Percentiles rank a stretch among this genome's conserved stretches.
phyloP scores from a whole-genome alignment of 2,113 vertebrate genomes.

The Lepus americanus region DNA sequence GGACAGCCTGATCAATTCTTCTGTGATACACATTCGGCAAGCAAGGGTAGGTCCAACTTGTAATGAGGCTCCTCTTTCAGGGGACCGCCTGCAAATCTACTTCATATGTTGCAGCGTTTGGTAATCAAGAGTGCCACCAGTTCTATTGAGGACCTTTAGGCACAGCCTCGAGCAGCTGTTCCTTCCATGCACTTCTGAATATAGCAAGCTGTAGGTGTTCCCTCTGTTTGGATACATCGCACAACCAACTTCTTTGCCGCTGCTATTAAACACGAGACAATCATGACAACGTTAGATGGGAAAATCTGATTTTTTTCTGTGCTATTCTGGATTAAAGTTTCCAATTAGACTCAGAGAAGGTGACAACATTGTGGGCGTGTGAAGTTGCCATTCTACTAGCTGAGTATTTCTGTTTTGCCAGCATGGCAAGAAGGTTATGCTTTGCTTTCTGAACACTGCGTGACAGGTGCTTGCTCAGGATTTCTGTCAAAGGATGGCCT shows the following conservation, averaged over 20 bases:
- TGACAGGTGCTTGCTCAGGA: background rate
- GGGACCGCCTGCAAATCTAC: background rate
- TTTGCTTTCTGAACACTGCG: constrained; percentile 20
- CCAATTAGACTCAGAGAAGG: constrained; percentile 76
- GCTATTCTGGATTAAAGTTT: constrained; percentile 75
- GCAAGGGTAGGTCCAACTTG: background rate
- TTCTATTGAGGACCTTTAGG: background rate
- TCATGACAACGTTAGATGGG: constrained; percentile 53
- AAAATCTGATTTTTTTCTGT: constrained; percentile 70
- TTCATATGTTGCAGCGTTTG: background rate
- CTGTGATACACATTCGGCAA: rapidly evolving
- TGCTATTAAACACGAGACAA: constrained; percentile 63
- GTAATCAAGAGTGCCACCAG: background rate
- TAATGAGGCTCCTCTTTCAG: background rate
- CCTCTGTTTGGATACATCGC: constrained; percentile 34
- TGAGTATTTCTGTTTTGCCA: constrained; percentile 44
- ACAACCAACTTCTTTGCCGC: constrained; percentile 46
- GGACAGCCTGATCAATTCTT: background rate
- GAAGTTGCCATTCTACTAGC: constrained; percentile 62
- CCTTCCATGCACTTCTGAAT: background rate
- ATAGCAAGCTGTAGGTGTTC: constrained; percentile 71
- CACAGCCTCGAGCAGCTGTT: background rate
- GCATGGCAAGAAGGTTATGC: background rate
- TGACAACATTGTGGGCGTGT: constrained; percentile 73
- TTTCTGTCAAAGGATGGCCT: constrained; percentile 35